Percentiles rank a stretch among this genome's conserved stretches.
Evolutionary conservation across 2,888 invertebrate genomes (phyloP).

Genomic region (Drosophila setosimentum): DNA sequence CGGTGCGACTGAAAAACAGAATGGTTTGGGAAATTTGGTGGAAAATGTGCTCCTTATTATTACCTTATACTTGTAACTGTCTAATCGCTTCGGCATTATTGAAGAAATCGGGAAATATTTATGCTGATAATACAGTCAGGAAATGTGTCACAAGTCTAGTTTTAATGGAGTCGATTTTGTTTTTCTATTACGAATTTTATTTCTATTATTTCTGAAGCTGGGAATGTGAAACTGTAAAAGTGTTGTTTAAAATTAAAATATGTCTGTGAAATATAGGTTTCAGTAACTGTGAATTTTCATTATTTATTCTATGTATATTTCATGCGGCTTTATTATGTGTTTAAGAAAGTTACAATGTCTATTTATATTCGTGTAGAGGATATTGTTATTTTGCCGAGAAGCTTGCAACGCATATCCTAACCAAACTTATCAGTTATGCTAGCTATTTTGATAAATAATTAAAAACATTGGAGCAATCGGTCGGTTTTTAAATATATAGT

Average conservation of each 20-base stretch:
- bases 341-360: not conserved
- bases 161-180: not conserved
- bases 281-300: not conserved
- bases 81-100: too few relatives aligned
- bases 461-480: too few relatives aligned
- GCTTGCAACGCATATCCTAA: not conserved
- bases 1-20: not conserved
- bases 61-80: too few relatives aligned
- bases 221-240: fast-evolving
- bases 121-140: not conserved
- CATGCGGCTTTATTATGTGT: not conserved
- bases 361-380: not conserved
- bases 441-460: too few relatives aligned
- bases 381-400: too few relatives aligned
- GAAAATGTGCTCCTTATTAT: fast-evolving
- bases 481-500: not conserved
- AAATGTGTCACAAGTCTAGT: not conserved
- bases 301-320: not conserved
- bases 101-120: too few relatives aligned
- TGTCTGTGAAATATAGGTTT: not conserved
- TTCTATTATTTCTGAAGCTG: not conserved
- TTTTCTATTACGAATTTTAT: not conserved
- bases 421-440: too few relatives aligned
- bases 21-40: not conserved
- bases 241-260: not conserved